These are phyloP conservation scores for Papilio gigon DNA, from an alignment of 2,888 invertebrate species.

Conservation along the genomic window DNA sequence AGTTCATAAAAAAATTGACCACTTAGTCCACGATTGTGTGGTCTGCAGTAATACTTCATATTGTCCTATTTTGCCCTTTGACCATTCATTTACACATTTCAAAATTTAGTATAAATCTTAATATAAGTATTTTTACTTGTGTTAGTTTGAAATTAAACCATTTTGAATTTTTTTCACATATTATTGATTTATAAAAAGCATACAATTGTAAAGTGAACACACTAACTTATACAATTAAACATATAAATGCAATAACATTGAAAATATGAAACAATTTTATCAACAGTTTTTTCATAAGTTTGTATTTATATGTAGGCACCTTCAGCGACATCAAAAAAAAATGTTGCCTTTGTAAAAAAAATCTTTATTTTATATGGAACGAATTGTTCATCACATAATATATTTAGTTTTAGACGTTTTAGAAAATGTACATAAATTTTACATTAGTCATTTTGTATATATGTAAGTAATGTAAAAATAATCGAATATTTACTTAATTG, in stretches of 20 bases:
- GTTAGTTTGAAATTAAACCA: conserved; percentile 23
- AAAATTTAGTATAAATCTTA: too few species aligned
- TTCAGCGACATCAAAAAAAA: not conserved
- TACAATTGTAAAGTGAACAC: conserved; percentile 48
- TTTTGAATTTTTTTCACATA: conserved; percentile 27
- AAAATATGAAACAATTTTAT: conserved; percentile 5
- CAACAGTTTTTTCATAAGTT: not conserved
- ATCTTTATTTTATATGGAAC: not conserved
- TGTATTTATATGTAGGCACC: not conserved
- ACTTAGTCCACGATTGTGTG: too few species aligned
- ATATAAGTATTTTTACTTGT: conserved; percentile 21
- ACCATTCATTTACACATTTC: too few species aligned
- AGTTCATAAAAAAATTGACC: too few species aligned
- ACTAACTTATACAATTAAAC: conserved; percentile 35
- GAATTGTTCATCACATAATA: not conserved
- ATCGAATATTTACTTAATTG: not conserved
- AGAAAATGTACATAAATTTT: conserved; percentile 2
- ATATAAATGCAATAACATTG: conserved; percentile 13
- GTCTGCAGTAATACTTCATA: too few species aligned
- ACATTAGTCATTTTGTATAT: not conserved
- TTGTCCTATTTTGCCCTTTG: too few species aligned
- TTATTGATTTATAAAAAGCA: conserved; percentile 48
- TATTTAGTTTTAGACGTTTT: not conserved
- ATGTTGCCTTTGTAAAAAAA: not conserved
- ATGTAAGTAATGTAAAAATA: not conserved